Percentiles rank a stretch among this genome's conserved stretches.
These are phyloP conservation scores for Parauchenoglanis ngamensis DNA, from an alignment of 2,797 vertebrate genomes.

Conservation along the genomic window DNA sequence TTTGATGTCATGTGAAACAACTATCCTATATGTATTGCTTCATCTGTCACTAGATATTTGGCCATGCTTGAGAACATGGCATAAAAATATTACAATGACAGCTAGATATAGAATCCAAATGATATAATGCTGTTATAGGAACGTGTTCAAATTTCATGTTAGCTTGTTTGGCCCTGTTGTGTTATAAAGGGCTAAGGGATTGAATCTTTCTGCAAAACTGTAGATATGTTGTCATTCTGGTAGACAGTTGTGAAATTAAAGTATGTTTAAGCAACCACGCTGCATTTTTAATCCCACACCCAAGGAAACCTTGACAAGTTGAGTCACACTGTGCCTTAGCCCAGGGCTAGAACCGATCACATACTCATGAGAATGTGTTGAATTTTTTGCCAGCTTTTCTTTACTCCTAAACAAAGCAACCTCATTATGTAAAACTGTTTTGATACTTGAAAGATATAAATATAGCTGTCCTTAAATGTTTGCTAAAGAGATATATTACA, in stretches of 20 bases:
- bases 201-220: background rate
- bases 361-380: background rate
- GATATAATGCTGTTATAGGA: background rate
- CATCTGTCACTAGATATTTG: background rate
- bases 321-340: conserved; percentile 9
- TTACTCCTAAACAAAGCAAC: background rate
- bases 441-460: background rate
- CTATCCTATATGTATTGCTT: background rate
- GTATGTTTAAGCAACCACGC: background rate
- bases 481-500: background rate
- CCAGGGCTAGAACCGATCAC: conserved; percentile 11
- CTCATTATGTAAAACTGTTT: background rate
- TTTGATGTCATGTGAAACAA: background rate
- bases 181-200: background rate
- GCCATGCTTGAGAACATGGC: background rate
- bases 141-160: background rate
- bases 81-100: background rate
- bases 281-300: background rate
- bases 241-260: background rate
- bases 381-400: background rate
- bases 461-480: background rate
- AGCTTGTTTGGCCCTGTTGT: background rate
- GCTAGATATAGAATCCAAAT: background rate
- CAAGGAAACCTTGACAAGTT: background rate
- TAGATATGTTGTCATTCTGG: background rate